Conservation (phyloP, 92 coral and sea anemone species). For the Porites rus region DNA sequence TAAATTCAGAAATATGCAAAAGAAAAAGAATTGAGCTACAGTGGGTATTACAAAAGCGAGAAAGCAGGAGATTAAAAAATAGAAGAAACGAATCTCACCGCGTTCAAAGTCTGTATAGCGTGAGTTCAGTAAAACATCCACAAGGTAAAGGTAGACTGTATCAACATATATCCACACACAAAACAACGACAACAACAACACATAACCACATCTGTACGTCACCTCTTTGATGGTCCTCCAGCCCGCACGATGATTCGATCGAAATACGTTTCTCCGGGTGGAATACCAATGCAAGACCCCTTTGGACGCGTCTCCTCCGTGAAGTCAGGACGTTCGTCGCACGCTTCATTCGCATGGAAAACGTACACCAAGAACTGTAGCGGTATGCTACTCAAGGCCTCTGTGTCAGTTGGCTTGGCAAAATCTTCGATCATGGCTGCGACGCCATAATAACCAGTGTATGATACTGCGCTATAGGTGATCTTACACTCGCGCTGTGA, state of each 20-base stretch:
- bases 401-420: constrained; percentile 54
- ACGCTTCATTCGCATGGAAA: constrained; percentile 50
- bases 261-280: constrained; percentile 58
- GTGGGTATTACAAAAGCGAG: too few relatives aligned
- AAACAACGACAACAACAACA: too few relatives aligned
- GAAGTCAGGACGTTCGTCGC: constrained; percentile 74
- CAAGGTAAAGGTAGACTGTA: too few relatives aligned
- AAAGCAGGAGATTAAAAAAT: too few relatives aligned
- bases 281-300: constrained; percentile 84
- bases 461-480: constrained; percentile 48
- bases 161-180: too few relatives aligned
- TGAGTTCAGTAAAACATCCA: too few relatives aligned
- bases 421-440: constrained; percentile 84
- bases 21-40: too few relatives aligned
- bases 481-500: constrained; percentile 72
- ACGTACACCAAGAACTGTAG: constrained; percentile 80
- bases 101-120: too few relatives aligned
- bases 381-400: constrained; percentile 77
- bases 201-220: not conserved
- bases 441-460: constrained; percentile 70
- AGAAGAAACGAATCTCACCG: too few relatives aligned
- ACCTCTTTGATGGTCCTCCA: constrained; percentile 73
- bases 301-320: constrained; percentile 67
- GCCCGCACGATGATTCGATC: constrained; percentile 77
- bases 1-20: too few relatives aligned